Evolutionary conservation across 2,113 vertebrate species (phyloP).

Genomic region (Planiliza haematocheilus): DNA sequence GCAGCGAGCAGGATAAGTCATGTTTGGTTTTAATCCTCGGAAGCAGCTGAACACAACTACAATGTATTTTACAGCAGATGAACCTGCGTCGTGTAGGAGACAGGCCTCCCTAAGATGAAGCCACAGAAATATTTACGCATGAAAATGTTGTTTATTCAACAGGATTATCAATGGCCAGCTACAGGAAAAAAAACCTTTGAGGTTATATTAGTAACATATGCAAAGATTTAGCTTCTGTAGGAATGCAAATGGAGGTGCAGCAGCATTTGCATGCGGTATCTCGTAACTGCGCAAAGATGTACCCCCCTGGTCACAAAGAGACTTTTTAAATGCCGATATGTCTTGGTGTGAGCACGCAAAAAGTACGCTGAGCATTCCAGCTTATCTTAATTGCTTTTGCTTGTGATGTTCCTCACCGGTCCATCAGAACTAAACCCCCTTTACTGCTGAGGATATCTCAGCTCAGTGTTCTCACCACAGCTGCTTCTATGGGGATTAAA

Average conservation of each 20-base stretch:
- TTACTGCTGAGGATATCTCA: conserved; percentile 44
- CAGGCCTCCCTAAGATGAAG: conserved; percentile 49
- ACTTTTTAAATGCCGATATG: conserved; percentile 26
- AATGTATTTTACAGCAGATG: conserved; percentile 50
- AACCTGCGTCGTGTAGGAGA: conserved; percentile 54
- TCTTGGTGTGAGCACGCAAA: conserved; percentile 22
- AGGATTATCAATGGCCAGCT: conserved; percentile 62
- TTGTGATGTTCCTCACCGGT: conserved; percentile 30
- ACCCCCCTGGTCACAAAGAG: conserved; percentile 35
- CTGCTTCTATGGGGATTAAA: conserved; percentile 33
- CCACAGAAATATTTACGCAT: conserved; percentile 56
- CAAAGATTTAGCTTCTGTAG: conserved; percentile 40
- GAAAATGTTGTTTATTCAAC: conserved; percentile 64
- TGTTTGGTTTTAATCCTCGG: conserved; percentile 76
- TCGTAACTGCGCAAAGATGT: conserved; percentile 23
- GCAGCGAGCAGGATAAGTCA: conserved; percentile 64
- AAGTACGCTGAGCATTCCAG: conserved; percentile 30
- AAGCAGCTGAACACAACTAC: conserved; percentile 51
- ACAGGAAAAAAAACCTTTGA: conserved; percentile 31
- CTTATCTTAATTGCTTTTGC: conserved; percentile 70
- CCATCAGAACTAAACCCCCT: conserved; percentile 52
- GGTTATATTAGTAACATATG: conserved; percentile 49
- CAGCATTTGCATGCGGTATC: conserved; percentile 20
- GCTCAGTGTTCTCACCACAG: conserved; percentile 43
- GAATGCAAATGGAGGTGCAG: conserved; percentile 27